Evolutionary conservation across 2,797 vertebrate species (phyloP), one percentile per base, ranked within the genome.

Genomic region (Chaetophractus vellerosus): DNA sequence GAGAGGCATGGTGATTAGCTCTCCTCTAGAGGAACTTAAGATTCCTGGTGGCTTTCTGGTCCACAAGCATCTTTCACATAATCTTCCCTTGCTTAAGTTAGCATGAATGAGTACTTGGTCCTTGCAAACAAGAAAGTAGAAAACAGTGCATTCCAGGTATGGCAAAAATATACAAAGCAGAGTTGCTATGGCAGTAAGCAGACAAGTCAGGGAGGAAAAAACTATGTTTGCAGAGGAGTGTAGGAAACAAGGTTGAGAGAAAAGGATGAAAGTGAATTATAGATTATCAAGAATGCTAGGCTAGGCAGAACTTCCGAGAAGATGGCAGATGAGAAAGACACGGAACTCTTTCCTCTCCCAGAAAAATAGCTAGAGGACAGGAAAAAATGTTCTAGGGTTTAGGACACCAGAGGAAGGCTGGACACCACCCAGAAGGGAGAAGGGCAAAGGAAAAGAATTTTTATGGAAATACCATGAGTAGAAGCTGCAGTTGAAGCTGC

Each of bases 11-110:
- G 38, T n/a, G 23, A 84, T 63, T 3, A 81, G 50, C 36, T 72
- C 48, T 89, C 85, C 28, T 11, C 28, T 86, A 33, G 74, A 80
- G 55, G n/a, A 7, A 71, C 19, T 81, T 78, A 45, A 63, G 69
- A 63, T 68, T 86, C 21, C 64, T 79, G 33, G 55, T 57, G 48
- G 57, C 5, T 91, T 93, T 68, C 75, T 91, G 74, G 66, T 55
- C 52, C 48, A 71, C 9, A 52, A 18, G n/a, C 16, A 63, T 41
- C 57, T 90, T 83, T 89, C 48, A 87, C 74, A 71, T 68, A 94
- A 59, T 63, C 5, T 2, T 15, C 45, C 68, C 66, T 91, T 69
- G 12, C 24, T 71, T 80, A 93, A 71, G 41, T 21, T 50, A 52
- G 50, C 38, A 24, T 33, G 12, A 80, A 16, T 75, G 21, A 89